Base-by-base conservation (phyloP, 2,888 invertebrate genomes). In the Lutraria lutraria region DNA sequence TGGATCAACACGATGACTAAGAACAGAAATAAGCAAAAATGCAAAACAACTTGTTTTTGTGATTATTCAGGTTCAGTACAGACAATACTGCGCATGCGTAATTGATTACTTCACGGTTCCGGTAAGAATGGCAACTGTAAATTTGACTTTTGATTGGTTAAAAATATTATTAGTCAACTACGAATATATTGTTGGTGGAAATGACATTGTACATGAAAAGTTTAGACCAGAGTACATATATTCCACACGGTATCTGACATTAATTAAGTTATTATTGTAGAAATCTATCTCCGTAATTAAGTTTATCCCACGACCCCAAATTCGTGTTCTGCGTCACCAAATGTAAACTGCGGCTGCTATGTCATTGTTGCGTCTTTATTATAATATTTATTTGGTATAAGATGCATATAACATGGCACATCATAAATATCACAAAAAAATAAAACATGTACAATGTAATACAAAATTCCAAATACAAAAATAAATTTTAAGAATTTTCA, bases 11-110 rank as follows among this genome's bases (percentile, higher is more conserved):
- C 76, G 76, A 76, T 76, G 76, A 76, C 76, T 76, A 76, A 76
- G 76, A 34, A 76, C 76, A 76, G 76, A 19, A 76, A 76, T 76
- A 76, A 31, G 31, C 76, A 76, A 76, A 76, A 76, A 76, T 76
- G 76, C 25, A 76, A 76, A 76, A 76, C 34, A 76, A 76, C 76
- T 76, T 31, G 76, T 76, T 88, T 72, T 83, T 88, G 72, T 84
- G 56, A n/a, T 88, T 63, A 84, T 68, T 80, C 83, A 85, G 85
- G 76, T 85, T 76, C 84, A 54, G 84, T 43, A 76, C 84, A 82
- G 83, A 80, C 82, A 68, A 72, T 53, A 89, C n/a, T 81, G 82
- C 92, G 92, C 92, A 92, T 92, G 92, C 92, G 92, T 92, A 92
- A 92, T 92, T 91, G 91, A 34, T 88, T 80, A 56, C 29, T 79